Evolutionary conservation across 2,888 invertebrate species (phyloP).

Genomic region (Neoascia interrupta): DNA sequence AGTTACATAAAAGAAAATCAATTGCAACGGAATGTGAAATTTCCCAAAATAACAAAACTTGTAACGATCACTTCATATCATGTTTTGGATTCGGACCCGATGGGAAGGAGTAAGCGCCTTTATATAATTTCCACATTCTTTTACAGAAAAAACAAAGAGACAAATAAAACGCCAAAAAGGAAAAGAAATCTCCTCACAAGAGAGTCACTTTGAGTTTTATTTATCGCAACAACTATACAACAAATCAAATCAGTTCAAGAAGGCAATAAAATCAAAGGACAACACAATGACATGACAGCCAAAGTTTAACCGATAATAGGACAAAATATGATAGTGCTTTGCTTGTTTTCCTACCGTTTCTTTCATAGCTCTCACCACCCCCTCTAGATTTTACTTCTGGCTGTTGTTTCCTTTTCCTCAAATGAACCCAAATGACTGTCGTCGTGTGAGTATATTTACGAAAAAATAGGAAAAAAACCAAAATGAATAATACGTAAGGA

Average conservation of each 20-base stretch:
- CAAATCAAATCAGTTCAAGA: slow-evolving; percentile 61
- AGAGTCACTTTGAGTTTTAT: slow-evolving; percentile 59
- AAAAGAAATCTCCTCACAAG: slow-evolving; percentile 16
- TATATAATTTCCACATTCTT: too few relatives aligned
- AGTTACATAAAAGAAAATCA: slow-evolving; percentile 37
- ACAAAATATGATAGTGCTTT: slow-evolving; percentile 59
- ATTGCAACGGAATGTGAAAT: slow-evolving; percentile 40
- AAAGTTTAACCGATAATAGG: slow-evolving; percentile 66
- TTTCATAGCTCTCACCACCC: not conserved
- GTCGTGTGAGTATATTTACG: slow-evolving; percentile 14
- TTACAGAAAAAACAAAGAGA: not conserved
- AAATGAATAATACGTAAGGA: slow-evolving; percentile 46
- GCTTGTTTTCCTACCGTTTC: slow-evolving; percentile 8
- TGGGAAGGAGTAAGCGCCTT: too few relatives aligned
- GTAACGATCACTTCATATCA: slow-evolving; percentile 17
- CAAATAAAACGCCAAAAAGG: not conserved
- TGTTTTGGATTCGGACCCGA: too few relatives aligned
- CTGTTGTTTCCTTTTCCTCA: slow-evolving; percentile 25
- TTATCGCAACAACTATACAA: slow-evolving; percentile 59
- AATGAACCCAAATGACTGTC: slow-evolving; percentile 45
- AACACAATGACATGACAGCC: slow-evolving; percentile 62
- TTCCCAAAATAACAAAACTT: slow-evolving; percentile 27
- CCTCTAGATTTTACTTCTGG: slow-evolving; percentile 43
- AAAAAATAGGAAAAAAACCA: slow-evolving; percentile 14
- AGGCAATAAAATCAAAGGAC: slow-evolving; percentile 68